phyloP scores from a whole-genome alignment of 2,797 vertebrate species.

The Siniperca scherzeri region DNA sequence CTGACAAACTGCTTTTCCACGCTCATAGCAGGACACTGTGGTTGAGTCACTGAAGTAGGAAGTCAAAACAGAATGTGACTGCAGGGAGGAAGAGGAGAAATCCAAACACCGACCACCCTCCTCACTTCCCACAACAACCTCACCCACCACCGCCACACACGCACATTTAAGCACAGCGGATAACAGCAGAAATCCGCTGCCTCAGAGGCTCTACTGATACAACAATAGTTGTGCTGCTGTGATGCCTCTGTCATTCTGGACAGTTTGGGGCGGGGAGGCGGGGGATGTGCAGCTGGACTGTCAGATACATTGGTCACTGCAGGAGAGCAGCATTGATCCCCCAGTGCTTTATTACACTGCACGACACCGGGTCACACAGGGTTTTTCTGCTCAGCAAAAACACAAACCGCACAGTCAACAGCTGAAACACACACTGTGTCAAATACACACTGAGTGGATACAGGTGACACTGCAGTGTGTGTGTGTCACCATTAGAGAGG shows the following conservation, averaged over 20 bases:
- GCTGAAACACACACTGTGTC: conserved; percentile 5
- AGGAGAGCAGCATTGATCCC: conserved; percentile 37
- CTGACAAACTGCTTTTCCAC: conserved; percentile 47
- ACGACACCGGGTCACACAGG: neutral
- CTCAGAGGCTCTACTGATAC: conserved; percentile 33
- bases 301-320: conserved; percentile 45
- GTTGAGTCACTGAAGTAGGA: conserved; percentile 46
- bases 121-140: neutral
- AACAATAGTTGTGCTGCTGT: conserved; percentile 40
- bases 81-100: conserved; percentile 27
- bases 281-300: conserved; percentile 40
- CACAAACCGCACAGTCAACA: neutral
- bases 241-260: conserved; percentile 39
- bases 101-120: conserved; percentile 38
- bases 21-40: conserved; percentile 36
- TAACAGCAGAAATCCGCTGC: conserved; percentile 52
- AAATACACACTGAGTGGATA: neutral
- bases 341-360: neutral
- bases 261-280: conserved; percentile 16
- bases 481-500: conserved; percentile 1
- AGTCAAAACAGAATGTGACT: conserved; percentile 42
- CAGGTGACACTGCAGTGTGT: conserved; percentile 9
- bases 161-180: conserved; percentile 35
- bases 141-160: conserved; percentile 6
- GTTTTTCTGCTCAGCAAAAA: conserved; percentile 26